Conservation (phyloP, 2,797 vertebrate genomes). For the Scolopax rusticola region DNA sequence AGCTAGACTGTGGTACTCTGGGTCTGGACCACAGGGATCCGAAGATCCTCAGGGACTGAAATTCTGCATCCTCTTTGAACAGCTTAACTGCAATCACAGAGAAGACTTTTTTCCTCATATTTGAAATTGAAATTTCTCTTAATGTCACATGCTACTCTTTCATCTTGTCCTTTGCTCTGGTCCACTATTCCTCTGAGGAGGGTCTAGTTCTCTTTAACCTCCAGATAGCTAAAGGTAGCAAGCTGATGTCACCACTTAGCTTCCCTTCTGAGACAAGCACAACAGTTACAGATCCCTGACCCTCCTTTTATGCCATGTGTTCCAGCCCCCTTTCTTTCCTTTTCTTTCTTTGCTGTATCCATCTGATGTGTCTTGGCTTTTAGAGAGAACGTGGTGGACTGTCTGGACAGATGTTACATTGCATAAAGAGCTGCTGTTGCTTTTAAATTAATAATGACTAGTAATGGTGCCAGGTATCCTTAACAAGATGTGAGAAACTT, state of each 20-base stretch:
- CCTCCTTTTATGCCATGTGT: neutral
- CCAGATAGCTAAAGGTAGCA: neutral
- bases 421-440: neutral
- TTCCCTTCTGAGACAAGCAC: neutral
- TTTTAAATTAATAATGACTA: neutral
- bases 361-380: neutral
- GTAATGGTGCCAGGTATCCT: neutral
- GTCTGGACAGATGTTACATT: neutral
- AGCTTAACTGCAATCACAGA: neutral
- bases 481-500: neutral
- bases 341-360: neutral
- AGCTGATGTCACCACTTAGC: rapidly evolving
- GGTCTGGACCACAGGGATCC: neutral
- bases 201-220: neutral
- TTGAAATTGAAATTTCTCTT: neutral
- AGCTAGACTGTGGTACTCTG: neutral
- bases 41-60: neutral
- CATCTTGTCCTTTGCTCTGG: neutral
- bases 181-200: neutral
- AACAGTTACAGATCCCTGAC: neutral
- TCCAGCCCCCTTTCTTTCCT: neutral
- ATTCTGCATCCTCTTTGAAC: neutral
- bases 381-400: neutral
- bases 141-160: neutral
- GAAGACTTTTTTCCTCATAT: neutral